These are phyloP conservation scores for Charina bottae DNA, from an alignment of 2,113 vertebrate species.

Conservation along the genomic window DNA sequence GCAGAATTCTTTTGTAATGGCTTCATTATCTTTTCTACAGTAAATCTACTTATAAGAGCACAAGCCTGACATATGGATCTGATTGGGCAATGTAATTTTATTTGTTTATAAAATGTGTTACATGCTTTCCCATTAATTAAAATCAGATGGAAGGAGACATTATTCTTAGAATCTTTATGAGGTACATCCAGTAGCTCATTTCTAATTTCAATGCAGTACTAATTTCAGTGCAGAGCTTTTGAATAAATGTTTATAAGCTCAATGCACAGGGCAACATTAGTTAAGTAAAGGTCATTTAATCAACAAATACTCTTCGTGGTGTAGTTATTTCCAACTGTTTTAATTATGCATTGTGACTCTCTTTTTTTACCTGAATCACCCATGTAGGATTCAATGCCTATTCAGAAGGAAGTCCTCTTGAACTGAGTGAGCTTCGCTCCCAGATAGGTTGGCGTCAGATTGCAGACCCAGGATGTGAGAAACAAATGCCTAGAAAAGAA, in stretches of 20 bases:
- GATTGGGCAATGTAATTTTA: background rate
- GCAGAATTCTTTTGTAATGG: background rate
- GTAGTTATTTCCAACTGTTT: background rate
- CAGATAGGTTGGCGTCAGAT: background rate
- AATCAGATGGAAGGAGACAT: slow-evolving; percentile 6
- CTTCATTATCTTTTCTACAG: background rate
- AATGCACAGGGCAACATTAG: background rate
- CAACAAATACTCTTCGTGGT: background rate
- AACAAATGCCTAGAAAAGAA: background rate
- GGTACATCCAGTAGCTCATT: background rate
- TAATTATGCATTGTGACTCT: slow-evolving; percentile 8
- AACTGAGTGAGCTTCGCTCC: too few species aligned
- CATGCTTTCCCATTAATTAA: background rate
- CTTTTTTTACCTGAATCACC: background rate
- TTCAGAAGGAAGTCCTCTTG: too few species aligned
- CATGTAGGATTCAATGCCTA: background rate
- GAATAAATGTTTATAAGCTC: slow-evolving; percentile 27
- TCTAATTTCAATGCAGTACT: slow-evolving; percentile 13
- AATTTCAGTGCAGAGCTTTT: slow-evolving; percentile 37
- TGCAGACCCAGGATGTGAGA: background rate
- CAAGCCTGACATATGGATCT: background rate
- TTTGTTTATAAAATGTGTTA: background rate
- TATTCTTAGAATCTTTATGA: slow-evolving; percentile 32
- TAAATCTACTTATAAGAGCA: background rate
- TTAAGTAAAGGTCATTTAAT: background rate